These are phyloP conservation scores for Automeris io DNA, from an alignment of 2,888 invertebrate species.

Conservation along the genomic window DNA sequence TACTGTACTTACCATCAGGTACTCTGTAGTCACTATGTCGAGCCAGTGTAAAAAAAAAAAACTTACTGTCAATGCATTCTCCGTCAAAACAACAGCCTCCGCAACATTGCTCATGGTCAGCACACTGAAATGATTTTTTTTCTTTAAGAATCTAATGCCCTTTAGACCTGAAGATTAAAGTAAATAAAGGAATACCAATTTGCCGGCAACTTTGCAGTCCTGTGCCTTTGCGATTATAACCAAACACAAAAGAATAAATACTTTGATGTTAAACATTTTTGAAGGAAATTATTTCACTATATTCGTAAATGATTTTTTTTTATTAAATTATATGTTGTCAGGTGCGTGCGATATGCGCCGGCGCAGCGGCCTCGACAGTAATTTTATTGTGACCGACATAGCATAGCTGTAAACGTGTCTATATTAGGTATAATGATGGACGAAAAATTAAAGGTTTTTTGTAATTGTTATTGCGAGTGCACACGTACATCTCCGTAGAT, in stretches of 20 bases:
- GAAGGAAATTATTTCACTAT: not conserved
- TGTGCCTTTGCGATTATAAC: slow-evolving; percentile 32
- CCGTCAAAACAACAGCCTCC: slow-evolving; percentile 76
- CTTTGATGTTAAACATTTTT: slow-evolving; percentile 14
- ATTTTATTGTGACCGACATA: slow-evolving; percentile 41
- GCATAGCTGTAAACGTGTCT: slow-evolving; percentile 11
- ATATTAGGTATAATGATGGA: slow-evolving; percentile 22
- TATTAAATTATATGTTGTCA: not conserved
- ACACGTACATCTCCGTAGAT: too few species aligned
- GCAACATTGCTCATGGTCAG: slow-evolving; percentile 72
- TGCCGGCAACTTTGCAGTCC: slow-evolving; percentile 58
- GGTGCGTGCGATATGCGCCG: slow-evolving; percentile 21
- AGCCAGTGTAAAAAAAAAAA: too few species aligned
- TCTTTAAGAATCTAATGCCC: not conserved
- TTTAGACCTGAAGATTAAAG: not conserved
- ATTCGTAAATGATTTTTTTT: not conserved
- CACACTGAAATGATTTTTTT: slow-evolving; percentile 60
- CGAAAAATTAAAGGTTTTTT: not conserved
- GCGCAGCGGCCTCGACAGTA: slow-evolving; percentile 33
- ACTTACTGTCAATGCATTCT: slow-evolving; percentile 73
- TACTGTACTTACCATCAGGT: too few species aligned
- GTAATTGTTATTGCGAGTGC: not conserved
- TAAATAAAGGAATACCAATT: slow-evolving; percentile 32
- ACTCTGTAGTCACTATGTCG: too few species aligned
- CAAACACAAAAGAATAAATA: slow-evolving; percentile 24